Evolutionary conservation across 2,797 vertebrate species (phyloP).

Genomic region (Naso thynnoides): DNA sequence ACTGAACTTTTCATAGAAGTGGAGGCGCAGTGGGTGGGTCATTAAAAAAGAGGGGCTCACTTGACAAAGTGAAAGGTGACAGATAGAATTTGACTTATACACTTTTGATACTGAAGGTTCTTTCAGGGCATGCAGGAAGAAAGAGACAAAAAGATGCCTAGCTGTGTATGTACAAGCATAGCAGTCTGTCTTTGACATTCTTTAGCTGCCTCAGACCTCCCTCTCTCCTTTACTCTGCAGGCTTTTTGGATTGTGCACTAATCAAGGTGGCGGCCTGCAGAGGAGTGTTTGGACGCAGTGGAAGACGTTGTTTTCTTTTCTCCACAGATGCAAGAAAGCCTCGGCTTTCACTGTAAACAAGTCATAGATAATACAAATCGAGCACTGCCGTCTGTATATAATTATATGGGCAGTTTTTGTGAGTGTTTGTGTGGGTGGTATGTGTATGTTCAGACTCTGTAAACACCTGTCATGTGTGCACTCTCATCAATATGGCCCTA

Average conservation of each 20-base stretch:
- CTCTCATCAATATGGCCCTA: slow-evolving; percentile 50
- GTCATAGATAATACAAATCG: slow-evolving; percentile 23
- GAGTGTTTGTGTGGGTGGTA: background rate
- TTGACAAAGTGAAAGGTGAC: slow-evolving; percentile 59
- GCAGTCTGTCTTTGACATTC: slow-evolving; percentile 36
- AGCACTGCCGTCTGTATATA: slow-evolving; percentile 19
- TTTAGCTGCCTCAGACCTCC: background rate
- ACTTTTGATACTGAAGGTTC: slow-evolving; percentile 18
- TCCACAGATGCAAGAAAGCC: slow-evolving; percentile 13
- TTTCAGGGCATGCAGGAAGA: slow-evolving; percentile 28
- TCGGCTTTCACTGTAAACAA: slow-evolving; percentile 12
- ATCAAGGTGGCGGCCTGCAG: slow-evolving; percentile 41
- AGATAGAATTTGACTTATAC: slow-evolving; percentile 40
- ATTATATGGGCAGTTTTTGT: background rate
- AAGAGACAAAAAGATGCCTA: slow-evolving; percentile 14
- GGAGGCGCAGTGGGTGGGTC: slow-evolving; percentile 48
- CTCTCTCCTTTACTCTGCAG: slow-evolving; percentile 22
- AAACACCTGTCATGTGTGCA: slow-evolving; percentile 53
- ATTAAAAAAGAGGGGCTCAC: slow-evolving; percentile 65
- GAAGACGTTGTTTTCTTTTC: slow-evolving; percentile 26
- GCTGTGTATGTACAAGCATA: slow-evolving; percentile 24
- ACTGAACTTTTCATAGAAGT: slow-evolving; percentile 71
- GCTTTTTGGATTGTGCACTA: slow-evolving; percentile 40
- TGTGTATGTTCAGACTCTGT: slow-evolving; percentile 45
- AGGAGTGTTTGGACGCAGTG: slow-evolving; percentile 28